Conservation (phyloP, 2,888 invertebrate genomes). For the Agelastica alni region DNA sequence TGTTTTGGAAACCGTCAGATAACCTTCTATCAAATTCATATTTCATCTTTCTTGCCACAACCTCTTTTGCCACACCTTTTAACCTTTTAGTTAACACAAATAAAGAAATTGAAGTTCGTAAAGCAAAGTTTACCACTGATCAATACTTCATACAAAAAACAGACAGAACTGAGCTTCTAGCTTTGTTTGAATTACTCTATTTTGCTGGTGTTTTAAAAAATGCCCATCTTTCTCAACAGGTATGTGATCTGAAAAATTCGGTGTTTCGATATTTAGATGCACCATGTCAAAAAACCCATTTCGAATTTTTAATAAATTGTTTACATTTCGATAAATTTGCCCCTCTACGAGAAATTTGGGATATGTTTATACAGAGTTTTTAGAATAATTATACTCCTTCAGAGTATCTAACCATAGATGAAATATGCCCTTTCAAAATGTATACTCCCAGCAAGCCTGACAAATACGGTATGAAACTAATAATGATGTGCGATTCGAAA, state of each 20-base stretch:
- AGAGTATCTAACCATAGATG: not conserved
- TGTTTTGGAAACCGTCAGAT: no score
- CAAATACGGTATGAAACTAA: not conserved
- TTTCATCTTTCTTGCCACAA: no score
- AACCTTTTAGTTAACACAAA: no score
- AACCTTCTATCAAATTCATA: no score
- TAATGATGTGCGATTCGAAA: not conserved
- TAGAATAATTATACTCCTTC: not conserved
- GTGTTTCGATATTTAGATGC: not conserved
- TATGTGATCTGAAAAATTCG: not conserved
- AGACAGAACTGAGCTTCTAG: not conserved
- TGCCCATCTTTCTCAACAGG: not conserved
- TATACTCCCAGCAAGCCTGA: no score
- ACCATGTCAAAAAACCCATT: not conserved
- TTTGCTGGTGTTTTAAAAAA: not conserved
- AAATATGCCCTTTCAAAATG: not conserved
- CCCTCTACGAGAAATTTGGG: not conserved
- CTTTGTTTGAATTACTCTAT: not conserved
- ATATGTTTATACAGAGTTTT: not conserved
- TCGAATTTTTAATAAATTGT: not conserved
- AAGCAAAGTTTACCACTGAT: not conserved
- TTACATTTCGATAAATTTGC: not conserved
- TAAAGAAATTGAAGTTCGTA: no score
- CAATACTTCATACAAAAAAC: not conserved
- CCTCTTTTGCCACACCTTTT: no score